Base-by-base conservation (phyloP, 2,888 invertebrate genomes). In the Heterodera filipjevi region DNA sequence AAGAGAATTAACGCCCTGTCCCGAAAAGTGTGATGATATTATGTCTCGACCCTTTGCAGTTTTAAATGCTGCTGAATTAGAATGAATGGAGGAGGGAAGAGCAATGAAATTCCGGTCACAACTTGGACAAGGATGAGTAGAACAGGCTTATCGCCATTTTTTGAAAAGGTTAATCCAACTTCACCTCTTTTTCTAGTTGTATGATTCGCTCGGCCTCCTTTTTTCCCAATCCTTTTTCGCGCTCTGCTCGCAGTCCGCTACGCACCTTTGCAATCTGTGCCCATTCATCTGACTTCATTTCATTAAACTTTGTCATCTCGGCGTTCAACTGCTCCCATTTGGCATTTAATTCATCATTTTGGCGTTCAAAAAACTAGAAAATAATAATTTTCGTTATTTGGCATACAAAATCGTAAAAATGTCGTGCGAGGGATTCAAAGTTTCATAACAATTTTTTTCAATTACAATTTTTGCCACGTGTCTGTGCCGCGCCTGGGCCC, bases 311-410 rank as follows among this genome's bases (percentile, higher is more conserved):
- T 16, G 59, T 39, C 30, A 32, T 77, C n/a, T 73, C 78, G 5
- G 59, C 19, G 35, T 73, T 66, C 27, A 78, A 44, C 22, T 76
- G 66, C 66, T 78, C 74, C 78, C 78, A 78, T 32, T 68, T 49
- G 35, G 46, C 32, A 30, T 75, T 59, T 70, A 78, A 32, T 6
- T 72, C 66, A 3, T 78, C 66, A 27, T 33, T 49, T 35, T 78
- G 77, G 22, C 75, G 72, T 19, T 78, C 78, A 64, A 78, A 78
- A 64, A 77, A 78, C 78, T 78, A n/a, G 39, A 49, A 53, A 77
- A n/a, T n/a, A 3, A 27, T n/a, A 39, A 27, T 46, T 30, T 22
- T n/a, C 32, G 39, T 14, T 12, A 32, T 49, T 2, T 19, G n/a
- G 22, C 3, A 75, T 5, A n/a, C 12, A 70, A 27, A n/a, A 22